These are phyloP conservation scores for Resseliella maxima DNA, from an alignment of 2,888 invertebrate genomes.

Conservation along the genomic window DNA sequence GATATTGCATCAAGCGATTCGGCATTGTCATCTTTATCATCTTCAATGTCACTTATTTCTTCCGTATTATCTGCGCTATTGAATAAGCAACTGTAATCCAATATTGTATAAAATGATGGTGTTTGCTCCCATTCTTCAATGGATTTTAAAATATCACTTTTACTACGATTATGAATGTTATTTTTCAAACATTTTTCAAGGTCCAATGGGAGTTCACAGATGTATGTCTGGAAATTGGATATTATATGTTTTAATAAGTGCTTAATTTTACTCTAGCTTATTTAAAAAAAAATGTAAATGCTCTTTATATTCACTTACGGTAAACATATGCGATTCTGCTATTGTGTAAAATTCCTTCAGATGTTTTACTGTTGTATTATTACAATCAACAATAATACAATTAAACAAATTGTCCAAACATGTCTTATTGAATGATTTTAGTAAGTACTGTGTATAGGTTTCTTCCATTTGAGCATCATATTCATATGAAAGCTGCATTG, in stretches of 20 bases:
- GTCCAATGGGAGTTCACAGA: conserved; percentile 89
- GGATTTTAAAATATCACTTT: conserved; percentile 81
- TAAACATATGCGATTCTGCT: conserved; percentile 72
- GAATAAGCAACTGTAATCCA: conserved; percentile 71
- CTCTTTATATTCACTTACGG: conserved; percentile 62
- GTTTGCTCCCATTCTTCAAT: conserved; percentile 80
- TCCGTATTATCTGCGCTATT: conserved; percentile 56
- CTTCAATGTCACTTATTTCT: conserved; percentile 56
- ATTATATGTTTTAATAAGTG: not conserved
- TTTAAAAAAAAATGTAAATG: not conserved
- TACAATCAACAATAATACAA: conserved; percentile 92
- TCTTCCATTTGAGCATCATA: conserved; percentile 88
- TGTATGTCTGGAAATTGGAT: conserved; percentile 77
- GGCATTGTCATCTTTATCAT: conserved; percentile 54
- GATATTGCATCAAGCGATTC: conserved; percentile 36
- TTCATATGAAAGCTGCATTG: conserved; percentile 72
- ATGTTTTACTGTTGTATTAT: conserved; percentile 83
- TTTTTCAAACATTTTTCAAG: conserved; percentile 80
- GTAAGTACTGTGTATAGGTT: conserved; percentile 81
- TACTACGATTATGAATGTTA: conserved; percentile 84
- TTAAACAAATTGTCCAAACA: conserved; percentile 90
- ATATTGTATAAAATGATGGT: conserved; percentile 81
- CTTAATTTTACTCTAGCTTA: not conserved
- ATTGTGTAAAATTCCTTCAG: conserved; percentile 91
- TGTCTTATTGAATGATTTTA: conserved; percentile 91